phyloP scores from a whole-genome alignment of 2,797 vertebrate species.

The Gallirallus australis region DNA sequence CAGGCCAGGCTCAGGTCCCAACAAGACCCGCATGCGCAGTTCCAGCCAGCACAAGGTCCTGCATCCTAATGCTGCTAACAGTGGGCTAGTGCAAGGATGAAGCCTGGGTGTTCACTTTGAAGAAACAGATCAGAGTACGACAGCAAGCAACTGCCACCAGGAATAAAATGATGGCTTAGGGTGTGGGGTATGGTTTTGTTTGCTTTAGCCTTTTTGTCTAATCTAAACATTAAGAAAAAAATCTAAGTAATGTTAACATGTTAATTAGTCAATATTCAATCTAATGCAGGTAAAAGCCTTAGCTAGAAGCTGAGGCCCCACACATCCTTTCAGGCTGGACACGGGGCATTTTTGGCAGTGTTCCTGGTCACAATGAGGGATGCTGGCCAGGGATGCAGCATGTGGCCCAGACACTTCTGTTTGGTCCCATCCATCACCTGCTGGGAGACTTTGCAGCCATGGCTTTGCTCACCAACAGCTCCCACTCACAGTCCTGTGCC shows the following conservation, averaged over 20 bases:
- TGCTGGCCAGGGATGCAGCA: not conserved
- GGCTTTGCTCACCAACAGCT: not conserved
- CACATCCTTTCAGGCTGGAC: not conserved
- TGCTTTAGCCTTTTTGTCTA: not conserved
- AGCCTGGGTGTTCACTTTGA: not conserved
- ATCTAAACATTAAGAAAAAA: too few species aligned
- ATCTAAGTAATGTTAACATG: not conserved
- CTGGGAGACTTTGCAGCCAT: not conserved
- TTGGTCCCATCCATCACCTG: accelerated
- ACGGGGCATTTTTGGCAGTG: not conserved
- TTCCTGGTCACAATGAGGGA: not conserved
- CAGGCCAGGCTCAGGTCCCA: not conserved
- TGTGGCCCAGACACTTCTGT: not conserved
- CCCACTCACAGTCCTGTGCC: not conserved
- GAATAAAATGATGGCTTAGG: not conserved
- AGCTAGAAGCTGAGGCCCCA: accelerated
- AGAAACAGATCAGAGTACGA: not conserved
- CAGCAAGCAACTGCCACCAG: not conserved
- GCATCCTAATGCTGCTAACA: accelerated
- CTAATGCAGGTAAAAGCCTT: not conserved
- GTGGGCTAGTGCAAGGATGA: not conserved
- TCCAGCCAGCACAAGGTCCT: not conserved
- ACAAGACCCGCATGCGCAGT: accelerated
- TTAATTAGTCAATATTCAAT: too few species aligned
- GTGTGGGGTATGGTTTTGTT: too few species aligned